Percentiles rank a stretch among this genome's conserved stretches.
phyloP scores from a whole-genome alignment of 2,888 invertebrate genomes.

The Thymelicus sylvestris region DNA sequence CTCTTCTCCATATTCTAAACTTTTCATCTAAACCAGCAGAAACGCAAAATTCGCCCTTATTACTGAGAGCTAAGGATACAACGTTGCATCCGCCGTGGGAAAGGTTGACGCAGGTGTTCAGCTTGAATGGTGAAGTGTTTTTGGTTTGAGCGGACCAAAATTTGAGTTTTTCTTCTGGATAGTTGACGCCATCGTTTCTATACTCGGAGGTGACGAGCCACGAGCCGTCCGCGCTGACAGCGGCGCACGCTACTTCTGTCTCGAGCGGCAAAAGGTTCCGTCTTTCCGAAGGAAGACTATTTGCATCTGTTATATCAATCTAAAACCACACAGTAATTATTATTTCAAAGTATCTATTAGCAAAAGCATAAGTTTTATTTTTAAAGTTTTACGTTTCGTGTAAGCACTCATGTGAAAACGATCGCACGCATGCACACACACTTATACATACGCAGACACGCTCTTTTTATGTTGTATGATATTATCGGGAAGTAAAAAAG shows the following conservation, averaged over 20 bases:
- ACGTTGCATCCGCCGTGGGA: conserved; percentile 76
- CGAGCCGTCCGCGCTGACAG: conserved; percentile 65
- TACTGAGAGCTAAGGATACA: conserved; percentile 66
- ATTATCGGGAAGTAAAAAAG: too few species aligned
- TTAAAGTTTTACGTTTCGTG: too few species aligned
- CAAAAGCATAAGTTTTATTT: too few species aligned
- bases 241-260: conserved; percentile 74
- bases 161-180: conserved; percentile 75
- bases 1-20: conserved; percentile 72
- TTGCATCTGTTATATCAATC: conserved; percentile 77
- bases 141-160: conserved; percentile 65
- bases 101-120: conserved; percentile 74
- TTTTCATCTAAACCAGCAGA: conserved; percentile 76
- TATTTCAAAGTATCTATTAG: neutral
- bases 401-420: too few species aligned
- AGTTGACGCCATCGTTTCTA: conserved; percentile 70
- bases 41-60: conserved; percentile 71
- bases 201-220: conserved; percentile 79
- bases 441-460: too few species aligned
- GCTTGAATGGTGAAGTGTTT: conserved; percentile 58
- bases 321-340: conserved; percentile 49
- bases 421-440: too few species aligned
- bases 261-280: conserved; percentile 73
- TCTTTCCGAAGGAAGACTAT: conserved; percentile 70
- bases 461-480: too few species aligned